Evolutionary conservation across 2,888 invertebrate species (phyloP).

Genomic region (Allacma fusca): DNA sequence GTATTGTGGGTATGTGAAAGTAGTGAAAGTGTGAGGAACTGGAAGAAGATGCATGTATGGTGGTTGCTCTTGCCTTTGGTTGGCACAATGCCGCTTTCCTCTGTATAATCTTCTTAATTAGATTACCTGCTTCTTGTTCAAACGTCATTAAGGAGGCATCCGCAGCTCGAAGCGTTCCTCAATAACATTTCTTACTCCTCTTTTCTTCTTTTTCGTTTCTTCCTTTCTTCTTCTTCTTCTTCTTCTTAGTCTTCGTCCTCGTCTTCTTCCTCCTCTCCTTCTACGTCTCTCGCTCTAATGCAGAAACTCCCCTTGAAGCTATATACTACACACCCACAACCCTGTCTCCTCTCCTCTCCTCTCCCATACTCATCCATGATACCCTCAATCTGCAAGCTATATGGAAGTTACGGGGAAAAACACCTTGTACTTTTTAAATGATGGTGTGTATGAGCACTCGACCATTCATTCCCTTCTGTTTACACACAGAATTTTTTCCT

Average conservation of each 20-base stretch:
- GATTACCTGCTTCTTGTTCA: conserved; percentile 41
- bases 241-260: too few relatives aligned
- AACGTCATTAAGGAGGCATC: conserved; percentile 31
- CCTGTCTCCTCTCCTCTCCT: background rate
- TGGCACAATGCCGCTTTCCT: conserved; percentile 32
- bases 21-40: background rate
- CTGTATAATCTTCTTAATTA: conserved; percentile 44
- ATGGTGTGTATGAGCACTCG: too few relatives aligned
- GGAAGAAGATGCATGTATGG: background rate
- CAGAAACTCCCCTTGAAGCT: too few relatives aligned
- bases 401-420: background rate
- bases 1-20: too few relatives aligned
- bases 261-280: background rate
- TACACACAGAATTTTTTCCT: too few relatives aligned
- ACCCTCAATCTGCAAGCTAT: background rate
- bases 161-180: conserved; percentile 10
- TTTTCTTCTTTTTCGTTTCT: conserved; percentile 12
- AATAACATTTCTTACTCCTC: background rate
- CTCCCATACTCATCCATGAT: background rate
- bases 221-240: background rate
- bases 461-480: too few relatives aligned
- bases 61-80: background rate
- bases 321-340: too few relatives aligned
- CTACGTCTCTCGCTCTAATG: too few relatives aligned
- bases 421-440: too few relatives aligned